These are phyloP conservation scores for Lepidochrysops patricia DNA, from an alignment of 2,888 invertebrate genomes.

Conservation along the genomic window DNA sequence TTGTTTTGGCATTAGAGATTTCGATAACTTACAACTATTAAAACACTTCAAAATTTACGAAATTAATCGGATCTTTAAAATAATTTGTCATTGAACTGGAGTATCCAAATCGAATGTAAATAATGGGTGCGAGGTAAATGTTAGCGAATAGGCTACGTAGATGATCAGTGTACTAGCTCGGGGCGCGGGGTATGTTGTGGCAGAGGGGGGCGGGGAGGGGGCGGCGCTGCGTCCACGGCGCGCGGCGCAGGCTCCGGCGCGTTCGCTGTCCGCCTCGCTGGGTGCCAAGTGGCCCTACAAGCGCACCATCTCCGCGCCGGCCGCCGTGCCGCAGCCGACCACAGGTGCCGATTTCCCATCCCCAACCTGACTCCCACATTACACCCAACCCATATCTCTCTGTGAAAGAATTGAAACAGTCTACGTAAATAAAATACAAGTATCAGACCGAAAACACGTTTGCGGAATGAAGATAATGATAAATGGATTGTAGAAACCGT, in stretches of 20 bases:
- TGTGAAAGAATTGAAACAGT: not conserved
- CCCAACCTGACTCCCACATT: not conserved
- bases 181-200: conserved; percentile 72
- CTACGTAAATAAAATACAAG: no score
- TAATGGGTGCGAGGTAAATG: conserved; percentile 8
- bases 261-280: conserved; percentile 90
- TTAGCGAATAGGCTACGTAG: conserved; percentile 8
- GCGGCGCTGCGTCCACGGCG: conserved; percentile 90
- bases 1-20: not conserved
- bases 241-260: conserved; percentile 80
- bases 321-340: conserved; percentile 82
- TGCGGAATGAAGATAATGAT: not conserved
- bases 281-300: conserved; percentile 97
- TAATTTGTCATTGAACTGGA: not conserved
- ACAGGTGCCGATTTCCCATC: conserved; percentile 37
- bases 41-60: not conserved
- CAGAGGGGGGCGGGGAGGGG: conserved; percentile 89
- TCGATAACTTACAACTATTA: not conserved
- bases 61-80: not conserved
- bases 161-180: conserved; percentile 13
- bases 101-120: not conserved
- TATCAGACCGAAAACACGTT: no score
- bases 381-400: not conserved
- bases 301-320: conserved; percentile 94
- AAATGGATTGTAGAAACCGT: not conserved